These are phyloP conservation scores for Danio aesculapii DNA, from an alignment of 2,797 vertebrate species.

Conservation along the genomic window DNA sequence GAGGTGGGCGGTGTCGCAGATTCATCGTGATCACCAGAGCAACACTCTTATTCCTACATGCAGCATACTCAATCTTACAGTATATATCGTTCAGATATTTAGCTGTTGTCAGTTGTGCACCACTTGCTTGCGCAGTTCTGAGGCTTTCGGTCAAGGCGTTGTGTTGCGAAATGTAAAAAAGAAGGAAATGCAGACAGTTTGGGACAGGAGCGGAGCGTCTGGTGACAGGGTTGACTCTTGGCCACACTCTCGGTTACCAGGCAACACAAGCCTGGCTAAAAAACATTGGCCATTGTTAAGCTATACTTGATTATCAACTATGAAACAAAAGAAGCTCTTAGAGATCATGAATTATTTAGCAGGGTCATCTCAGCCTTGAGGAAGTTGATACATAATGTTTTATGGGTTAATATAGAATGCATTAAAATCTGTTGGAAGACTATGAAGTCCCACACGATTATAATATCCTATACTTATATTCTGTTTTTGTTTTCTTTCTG, in stretches of 20 bases:
- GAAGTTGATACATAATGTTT: constrained; percentile 45
- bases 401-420: constrained; percentile 37
- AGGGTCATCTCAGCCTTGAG: constrained; percentile 8
- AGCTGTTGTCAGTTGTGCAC: constrained; percentile 52
- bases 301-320: constrained; percentile 48
- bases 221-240: constrained; percentile 69
- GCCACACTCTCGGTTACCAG: constrained; percentile 54
- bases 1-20: constrained; percentile 73
- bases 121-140: constrained; percentile 64
- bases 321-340: constrained; percentile 41
- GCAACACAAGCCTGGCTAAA: constrained; percentile 50
- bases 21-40: constrained; percentile 67
- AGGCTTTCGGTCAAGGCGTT: constrained; percentile 56
- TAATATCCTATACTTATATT: constrained; percentile 29
- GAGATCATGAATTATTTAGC: constrained; percentile 46
- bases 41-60: constrained; percentile 64
- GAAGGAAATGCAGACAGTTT: constrained; percentile 54
- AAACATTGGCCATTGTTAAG: constrained; percentile 47
- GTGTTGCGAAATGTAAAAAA: constrained; percentile 37
- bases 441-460: not conserved
- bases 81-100: constrained; percentile 27
- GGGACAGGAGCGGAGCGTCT: constrained; percentile 63
- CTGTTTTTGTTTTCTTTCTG: constrained; percentile 20
- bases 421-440: constrained; percentile 19
- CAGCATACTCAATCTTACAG: not conserved